phyloP scores from a whole-genome alignment of 1,140 invertebrate genomes.

The Sarcophaga peregrina region DNA sequence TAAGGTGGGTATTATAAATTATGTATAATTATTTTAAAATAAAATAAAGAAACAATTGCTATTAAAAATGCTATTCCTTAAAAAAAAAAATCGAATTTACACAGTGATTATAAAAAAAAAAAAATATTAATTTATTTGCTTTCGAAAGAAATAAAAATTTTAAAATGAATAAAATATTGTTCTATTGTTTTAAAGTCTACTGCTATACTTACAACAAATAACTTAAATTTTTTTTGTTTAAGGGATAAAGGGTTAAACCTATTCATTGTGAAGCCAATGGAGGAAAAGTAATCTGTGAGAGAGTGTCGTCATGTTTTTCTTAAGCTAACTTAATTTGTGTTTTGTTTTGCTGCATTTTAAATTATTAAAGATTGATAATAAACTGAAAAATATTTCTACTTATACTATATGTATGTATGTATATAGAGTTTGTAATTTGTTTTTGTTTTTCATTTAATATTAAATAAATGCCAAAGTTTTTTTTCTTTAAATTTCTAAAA shows the following conservation, averaged over 20 bases:
- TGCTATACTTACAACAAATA: not conserved
- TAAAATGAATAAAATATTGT: not conserved
- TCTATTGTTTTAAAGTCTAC: not conserved
- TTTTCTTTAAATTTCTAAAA: not conserved
- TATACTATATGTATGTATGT: not conserved
- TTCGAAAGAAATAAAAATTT: not conserved
- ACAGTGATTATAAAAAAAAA: too few relatives aligned
- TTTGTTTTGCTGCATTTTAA: too few relatives aligned
- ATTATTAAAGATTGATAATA: too few relatives aligned
- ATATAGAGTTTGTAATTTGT: conserved; percentile 28
- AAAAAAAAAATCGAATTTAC: not conserved
- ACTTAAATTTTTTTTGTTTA: not conserved
- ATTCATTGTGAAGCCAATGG: not conserved
- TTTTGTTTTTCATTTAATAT: conserved; percentile 9
- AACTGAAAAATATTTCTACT: too few relatives aligned
- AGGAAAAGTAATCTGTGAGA: not conserved
- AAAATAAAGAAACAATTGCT: too few relatives aligned
- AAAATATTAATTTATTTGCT: not conserved
- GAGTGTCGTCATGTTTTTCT: too few relatives aligned
- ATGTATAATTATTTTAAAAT: not conserved
- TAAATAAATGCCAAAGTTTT: conserved; percentile 34
- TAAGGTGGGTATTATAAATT: conserved; percentile 5
- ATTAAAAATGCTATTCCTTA: too few relatives aligned
- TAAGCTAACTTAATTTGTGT: too few relatives aligned
- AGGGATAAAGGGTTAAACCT: not conserved